Base-by-base conservation (phyloP, 1,140 invertebrate genomes). In the Magallana gigas region DNA sequence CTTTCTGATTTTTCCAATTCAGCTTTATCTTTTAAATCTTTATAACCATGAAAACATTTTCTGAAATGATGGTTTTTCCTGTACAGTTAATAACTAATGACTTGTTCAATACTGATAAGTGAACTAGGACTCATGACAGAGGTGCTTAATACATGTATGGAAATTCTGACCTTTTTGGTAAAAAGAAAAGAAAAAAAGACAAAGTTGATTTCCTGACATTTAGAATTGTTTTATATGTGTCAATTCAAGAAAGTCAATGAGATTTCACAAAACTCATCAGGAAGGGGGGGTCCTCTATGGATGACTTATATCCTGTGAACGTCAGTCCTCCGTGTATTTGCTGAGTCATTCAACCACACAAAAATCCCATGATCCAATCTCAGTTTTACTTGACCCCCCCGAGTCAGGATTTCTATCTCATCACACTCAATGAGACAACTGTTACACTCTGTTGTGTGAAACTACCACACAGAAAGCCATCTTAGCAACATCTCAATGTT, bases 201-300 rank as follows among this genome's bases (percentile, higher is more conserved):
- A 48, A 48, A 23, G 9, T 36, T 29, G 4, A 76, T 29, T 76
- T 76, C 68, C 68, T 76, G 23, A 76, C 68, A 76, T 12, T 29
- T 29, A 29, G 18, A 7, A 12, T 76, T 76, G 68, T 76, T 48
- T 48, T 1, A 48, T 48, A 5, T 29, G 23, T 76, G 1, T 76
- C 8, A 76, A 29, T 76, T 76, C 36, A 36, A 76, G 68, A 76
- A 76, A 76, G 23, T 29, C 68, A 76, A 29, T 76, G 68, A 29
- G 68, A 76, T 23, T 76, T 76, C 68, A 76, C 36, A 16, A 16
- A 23, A 23, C 18, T 71, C 23, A 29, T 23, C 23, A 29, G 68
- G 68, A 76, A 76, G 68, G 36, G 68, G 68, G 36, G 68, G 68
- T 76, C 68, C 68, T 76, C 18, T 29, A 36, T 76, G 68, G 18